A percentile compares a stretch with the other conserved stretches of the same genome.
Conservation (phyloP, 2,888 invertebrate genomes). For the Phengaris arion region DNA sequence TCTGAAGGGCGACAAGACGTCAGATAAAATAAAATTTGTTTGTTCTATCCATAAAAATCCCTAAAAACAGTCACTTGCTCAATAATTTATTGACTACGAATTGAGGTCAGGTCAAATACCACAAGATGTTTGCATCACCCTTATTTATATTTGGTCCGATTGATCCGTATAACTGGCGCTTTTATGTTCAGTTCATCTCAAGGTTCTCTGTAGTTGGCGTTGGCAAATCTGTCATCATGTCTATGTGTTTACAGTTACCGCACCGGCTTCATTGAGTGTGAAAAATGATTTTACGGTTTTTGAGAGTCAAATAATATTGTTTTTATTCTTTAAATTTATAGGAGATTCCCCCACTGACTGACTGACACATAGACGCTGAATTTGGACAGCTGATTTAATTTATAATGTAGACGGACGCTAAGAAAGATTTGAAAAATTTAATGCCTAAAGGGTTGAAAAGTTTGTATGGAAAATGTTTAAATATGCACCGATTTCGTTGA, state of each 20-base stretch:
- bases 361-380: no score
- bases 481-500: no score
- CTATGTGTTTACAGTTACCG: not conserved
- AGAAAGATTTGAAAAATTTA: no score
- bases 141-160: constrained; percentile 4
- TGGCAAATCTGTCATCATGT: constrained; percentile 1
- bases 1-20: no score
- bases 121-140: not conserved
- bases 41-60: not conserved
- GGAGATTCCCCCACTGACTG: no score
- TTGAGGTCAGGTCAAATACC: not conserved
- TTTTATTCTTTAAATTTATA: no score
- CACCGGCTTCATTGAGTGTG: not conserved
- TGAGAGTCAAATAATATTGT: not conserved
- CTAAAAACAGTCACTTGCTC: not conserved
- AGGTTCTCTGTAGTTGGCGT: not conserved
- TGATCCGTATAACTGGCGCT: constrained; percentile 12
- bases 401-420: no score
- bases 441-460: no score
- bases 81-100: not conserved
- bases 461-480: no score
- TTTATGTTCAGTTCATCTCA: constrained; percentile 3
- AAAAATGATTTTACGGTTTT: not conserved
- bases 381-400: no score
- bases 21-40: not conserved